Evolutionary conservation across 2,888 invertebrate genomes (phyloP).

Genomic region (Dendrolimus pini): DNA sequence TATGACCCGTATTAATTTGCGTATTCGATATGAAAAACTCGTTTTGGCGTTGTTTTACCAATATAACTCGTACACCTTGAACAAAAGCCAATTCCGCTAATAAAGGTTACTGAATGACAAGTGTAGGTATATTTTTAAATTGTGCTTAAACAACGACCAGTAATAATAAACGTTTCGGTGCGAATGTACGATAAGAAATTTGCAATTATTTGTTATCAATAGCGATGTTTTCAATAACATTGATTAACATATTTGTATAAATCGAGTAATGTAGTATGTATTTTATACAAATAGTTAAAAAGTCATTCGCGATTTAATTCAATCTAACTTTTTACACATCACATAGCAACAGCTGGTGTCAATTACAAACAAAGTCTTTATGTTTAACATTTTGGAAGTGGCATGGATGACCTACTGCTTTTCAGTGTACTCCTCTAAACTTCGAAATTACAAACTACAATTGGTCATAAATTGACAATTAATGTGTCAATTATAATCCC

Average conservation of each 20-base stretch:
- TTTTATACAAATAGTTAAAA: not conserved
- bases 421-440: no score
- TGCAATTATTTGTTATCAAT: conserved; percentile 11
- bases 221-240: conserved; percentile 8
- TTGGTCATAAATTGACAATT: no score
- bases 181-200: conserved; percentile 48
- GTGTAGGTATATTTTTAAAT: conserved; percentile 21
- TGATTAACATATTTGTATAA: not conserved
- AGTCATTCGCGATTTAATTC: not conserved
- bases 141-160: conserved; percentile 14
- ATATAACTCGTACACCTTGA: conserved; percentile 42
- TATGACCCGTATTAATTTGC: conserved; percentile 31
- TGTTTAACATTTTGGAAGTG: no score
- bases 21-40: conserved; percentile 33
- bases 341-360: no score
- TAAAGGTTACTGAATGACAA: conserved; percentile 46
- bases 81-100: conserved; percentile 30
- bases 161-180: conserved; percentile 16
- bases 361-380: no score
- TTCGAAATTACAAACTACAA: no score
- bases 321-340: no score
- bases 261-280: not conserved
- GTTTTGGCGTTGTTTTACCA: conserved; percentile 47
- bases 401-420: no score
- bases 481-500: no score